These are phyloP conservation scores for Apamea crenata DNA, from an alignment of 2,888 invertebrate species.

Conservation along the genomic window DNA sequence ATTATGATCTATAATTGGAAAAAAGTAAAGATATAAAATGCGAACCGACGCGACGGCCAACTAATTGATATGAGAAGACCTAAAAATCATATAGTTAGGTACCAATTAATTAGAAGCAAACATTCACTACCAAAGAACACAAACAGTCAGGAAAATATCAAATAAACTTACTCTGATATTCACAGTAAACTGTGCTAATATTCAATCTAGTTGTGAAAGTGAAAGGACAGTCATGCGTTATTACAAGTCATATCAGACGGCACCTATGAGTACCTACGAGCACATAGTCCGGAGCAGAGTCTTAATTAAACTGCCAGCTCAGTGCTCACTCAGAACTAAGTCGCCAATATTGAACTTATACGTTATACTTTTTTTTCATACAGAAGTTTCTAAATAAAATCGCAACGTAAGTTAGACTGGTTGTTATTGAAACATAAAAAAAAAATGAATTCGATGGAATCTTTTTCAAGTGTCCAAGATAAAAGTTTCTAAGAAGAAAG, in stretches of 20 bases:
- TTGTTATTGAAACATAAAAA: neutral
- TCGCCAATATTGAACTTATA: conserved; percentile 2
- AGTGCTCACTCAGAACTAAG: neutral
- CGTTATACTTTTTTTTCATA: conserved; percentile 1
- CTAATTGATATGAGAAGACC: neutral
- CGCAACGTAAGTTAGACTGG: neutral
- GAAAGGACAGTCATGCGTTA: neutral
- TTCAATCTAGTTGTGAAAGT: neutral
- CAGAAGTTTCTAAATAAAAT: conserved; percentile 15
- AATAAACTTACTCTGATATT: conserved; percentile 1
- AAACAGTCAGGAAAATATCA: neutral
- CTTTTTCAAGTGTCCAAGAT: neutral
- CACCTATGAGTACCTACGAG: neutral
- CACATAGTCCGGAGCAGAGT: neutral
- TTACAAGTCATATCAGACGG: neutral
- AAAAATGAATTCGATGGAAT: neutral
- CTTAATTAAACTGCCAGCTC: conserved; percentile 11
- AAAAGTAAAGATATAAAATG: neutral
- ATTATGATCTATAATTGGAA: no score
- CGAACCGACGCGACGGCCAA: neutral
- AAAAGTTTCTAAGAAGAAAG: conserved; percentile 12
- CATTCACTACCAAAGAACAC: neutral
- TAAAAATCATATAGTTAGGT: neutral
- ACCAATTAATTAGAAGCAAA: neutral
- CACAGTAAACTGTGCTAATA: neutral